Conservation (phyloP, 1,140 invertebrate genomes). For the Seison nebaliae region DNA sequence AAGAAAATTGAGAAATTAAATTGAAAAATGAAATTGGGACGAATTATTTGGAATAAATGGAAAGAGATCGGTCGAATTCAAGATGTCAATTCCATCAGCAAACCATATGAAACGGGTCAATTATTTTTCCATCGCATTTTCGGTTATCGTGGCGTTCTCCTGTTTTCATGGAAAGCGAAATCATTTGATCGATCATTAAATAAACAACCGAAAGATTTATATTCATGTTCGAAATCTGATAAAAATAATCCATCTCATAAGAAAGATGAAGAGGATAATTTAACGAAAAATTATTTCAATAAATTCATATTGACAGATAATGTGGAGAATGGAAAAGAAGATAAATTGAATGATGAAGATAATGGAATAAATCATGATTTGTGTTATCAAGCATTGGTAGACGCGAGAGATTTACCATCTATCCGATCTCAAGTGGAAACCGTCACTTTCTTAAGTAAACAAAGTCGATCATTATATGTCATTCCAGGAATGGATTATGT, state of each 20-base stretch:
- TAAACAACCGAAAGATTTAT: conserved; percentile 3
- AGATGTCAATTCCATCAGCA: too few relatives aligned
- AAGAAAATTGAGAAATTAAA: too few relatives aligned
- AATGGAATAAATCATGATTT: conserved; percentile 62
- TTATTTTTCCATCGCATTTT: conserved; percentile 76
- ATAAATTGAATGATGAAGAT: conserved; percentile 43
- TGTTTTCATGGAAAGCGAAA: conserved; percentile 74
- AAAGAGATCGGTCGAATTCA: too few relatives aligned
- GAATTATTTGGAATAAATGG: too few relatives aligned
- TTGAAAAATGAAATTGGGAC: too few relatives aligned
- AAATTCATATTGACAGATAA: not conserved
- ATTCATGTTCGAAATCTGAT: conserved; percentile 9
- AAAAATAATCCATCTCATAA: conserved; percentile 4
- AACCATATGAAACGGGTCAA: conserved; percentile 14
- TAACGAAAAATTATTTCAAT: not conserved
- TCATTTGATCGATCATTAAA: conserved; percentile 69
- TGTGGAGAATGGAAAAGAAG: too few relatives aligned
- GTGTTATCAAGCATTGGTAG: conserved; percentile 88
- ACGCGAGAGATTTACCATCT: conserved; percentile 72
- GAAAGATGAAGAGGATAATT: conserved; percentile 4
- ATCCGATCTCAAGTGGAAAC: conserved; percentile 51
- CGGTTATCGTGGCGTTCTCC: conserved; percentile 69
- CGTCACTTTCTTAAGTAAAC: conserved; percentile 82
- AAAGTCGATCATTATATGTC: conserved; percentile 55
- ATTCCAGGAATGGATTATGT: conserved; percentile 80